Conservation (phyloP, 2,888 invertebrate genomes). For the Tuta absoluta region DNA sequence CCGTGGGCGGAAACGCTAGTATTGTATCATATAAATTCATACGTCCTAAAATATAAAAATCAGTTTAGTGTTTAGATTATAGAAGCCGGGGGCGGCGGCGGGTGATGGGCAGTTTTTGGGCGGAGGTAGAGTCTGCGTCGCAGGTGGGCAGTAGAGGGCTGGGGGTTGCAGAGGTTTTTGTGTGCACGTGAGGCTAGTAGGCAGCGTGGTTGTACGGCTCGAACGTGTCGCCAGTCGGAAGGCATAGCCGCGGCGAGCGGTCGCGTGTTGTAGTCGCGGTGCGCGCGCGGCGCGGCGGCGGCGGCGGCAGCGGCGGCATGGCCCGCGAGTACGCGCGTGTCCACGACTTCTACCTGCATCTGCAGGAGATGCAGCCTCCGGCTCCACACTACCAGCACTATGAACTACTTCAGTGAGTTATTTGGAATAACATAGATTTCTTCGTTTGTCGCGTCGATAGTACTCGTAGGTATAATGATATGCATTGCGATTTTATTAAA, state of each 20-base stretch:
- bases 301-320: conserved; percentile 43
- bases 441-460: not conserved
- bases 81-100: not conserved
- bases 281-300: conserved; percentile 38
- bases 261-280: conserved; percentile 9
- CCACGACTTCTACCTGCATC: conserved; percentile 55
- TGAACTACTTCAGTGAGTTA: conserved; percentile 47
- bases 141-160: conserved; percentile 1
- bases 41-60: no score
- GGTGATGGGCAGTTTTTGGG: not conserved
- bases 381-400: conserved; percentile 41
- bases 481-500: not conserved
- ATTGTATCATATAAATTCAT: no score
- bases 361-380: conserved; percentile 55
- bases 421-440: not conserved
- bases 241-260: conserved; percentile 15
- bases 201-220: not conserved
- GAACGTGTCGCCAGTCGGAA: conserved; percentile 19
- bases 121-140: not conserved
- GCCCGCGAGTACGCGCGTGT: conserved; percentile 54
- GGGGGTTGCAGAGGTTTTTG: not conserved
- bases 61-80: no score
- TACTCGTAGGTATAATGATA: no score
- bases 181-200: not conserved
- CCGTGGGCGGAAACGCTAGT: no score